phyloP scores from a whole-genome alignment of 2,113 vertebrate species.

The Podarcis muralis region DNA sequence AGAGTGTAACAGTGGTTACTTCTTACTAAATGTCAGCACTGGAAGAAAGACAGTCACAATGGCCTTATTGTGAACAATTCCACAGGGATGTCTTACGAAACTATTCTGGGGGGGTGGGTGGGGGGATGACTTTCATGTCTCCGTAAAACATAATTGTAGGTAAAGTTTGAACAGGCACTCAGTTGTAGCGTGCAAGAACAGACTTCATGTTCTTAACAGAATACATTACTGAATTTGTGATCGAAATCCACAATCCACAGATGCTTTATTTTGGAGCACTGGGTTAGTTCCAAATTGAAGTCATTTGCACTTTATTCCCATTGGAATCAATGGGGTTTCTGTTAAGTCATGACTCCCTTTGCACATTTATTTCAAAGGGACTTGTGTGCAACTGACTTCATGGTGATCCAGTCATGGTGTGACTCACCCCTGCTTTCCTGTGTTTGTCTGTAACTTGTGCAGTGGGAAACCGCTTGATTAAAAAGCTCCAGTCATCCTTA shows the following conservation, averaged over 20 bases:
- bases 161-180: conserved; percentile 22
- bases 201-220: neutral
- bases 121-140: neutral
- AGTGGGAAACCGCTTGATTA: no score
- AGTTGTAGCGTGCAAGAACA: conserved; percentile 10
- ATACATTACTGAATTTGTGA: neutral
- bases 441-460: no score
- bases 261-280: neutral
- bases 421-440: no score
- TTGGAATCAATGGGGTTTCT: neutral
- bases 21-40: conserved; percentile 8
- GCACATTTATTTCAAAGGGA: neutral
- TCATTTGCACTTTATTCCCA: neutral
- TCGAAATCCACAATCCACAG: neutral
- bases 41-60: conserved; percentile 37
- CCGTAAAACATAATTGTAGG: conserved; percentile 1
- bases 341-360: neutral
- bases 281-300: neutral
- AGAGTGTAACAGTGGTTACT: conserved; percentile 47
- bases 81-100: conserved; percentile 41
- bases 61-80: conserved; percentile 32
- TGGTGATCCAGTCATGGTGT: no score
- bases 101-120: conserved; percentile 2
- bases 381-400: no score
- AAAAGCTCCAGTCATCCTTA: no score